A percentile compares a stretch with the other conserved stretches of the same genome.
Evolutionary conservation across 2,113 vertebrate genomes (phyloP).

Genomic region (Felis chaus): DNA sequence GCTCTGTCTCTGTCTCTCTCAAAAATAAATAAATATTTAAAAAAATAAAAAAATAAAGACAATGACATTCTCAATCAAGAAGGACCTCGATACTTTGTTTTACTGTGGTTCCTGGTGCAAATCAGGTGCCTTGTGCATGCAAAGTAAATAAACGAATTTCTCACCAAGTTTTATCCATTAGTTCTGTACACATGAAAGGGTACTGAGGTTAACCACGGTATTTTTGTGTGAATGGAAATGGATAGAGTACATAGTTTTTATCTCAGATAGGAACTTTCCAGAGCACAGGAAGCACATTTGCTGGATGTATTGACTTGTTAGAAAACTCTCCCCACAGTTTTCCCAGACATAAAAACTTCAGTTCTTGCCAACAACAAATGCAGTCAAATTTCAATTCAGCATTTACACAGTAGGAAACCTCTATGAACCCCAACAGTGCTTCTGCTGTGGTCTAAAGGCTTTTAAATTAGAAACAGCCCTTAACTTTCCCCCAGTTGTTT

Average conservation of each 20-base stretch:
- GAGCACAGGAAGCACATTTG: not conserved
- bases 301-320: not conserved
- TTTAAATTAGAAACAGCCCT: not conserved
- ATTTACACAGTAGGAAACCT: conserved; percentile 4
- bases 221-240: not conserved
- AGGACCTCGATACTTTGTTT: not conserved
- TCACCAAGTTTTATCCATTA: not conserved
- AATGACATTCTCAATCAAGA: not conserved
- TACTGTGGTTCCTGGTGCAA: not conserved
- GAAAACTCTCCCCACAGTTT: conserved; percentile 25
- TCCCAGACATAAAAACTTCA: not conserved
- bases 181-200: not conserved
- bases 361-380: not conserved
- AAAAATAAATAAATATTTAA: too few species aligned
- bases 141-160: not conserved
- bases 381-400: not conserved
- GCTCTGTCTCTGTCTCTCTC: too few species aligned
- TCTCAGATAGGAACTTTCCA: not conserved
- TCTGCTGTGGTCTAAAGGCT: not conserved
- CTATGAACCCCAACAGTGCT: not conserved
- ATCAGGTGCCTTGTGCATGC: not conserved
- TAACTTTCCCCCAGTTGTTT: not conserved
- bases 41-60: not conserved
- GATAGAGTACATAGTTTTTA: not conserved
- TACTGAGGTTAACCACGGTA: not conserved